A percentile compares a stretch with the other conserved stretches of the same genome.
phyloP scores from a whole-genome alignment of 2,888 invertebrate genomes.

The Strigamia maritima region DNA sequence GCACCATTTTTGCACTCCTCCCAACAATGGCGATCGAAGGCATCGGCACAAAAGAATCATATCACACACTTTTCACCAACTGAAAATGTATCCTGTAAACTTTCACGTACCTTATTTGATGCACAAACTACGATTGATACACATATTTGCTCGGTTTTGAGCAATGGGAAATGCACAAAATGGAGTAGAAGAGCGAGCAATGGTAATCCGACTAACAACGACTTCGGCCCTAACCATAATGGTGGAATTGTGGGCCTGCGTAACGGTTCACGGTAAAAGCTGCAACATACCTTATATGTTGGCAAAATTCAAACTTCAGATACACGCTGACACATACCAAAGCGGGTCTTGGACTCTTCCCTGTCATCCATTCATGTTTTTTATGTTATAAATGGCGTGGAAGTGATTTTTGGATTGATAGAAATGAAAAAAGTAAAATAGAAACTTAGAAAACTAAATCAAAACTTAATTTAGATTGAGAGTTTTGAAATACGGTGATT shows the following conservation, averaged over 20 bases:
- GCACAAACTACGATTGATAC: not conserved
- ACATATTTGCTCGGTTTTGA: not conserved
- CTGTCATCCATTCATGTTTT: no score
- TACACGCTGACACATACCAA: not conserved
- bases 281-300: not conserved
- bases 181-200: not conserved
- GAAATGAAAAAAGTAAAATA: no score
- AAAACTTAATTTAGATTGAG: no score
- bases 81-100: not conserved
- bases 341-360: no score
- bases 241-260: not conserved
- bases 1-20: not conserved
- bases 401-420: no score
- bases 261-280: not conserved
- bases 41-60: not conserved
- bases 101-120: not conserved
- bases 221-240: not conserved
- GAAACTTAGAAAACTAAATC: no score
- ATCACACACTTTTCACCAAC: not conserved
- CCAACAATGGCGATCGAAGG: constrained; percentile 4
- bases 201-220: constrained; percentile 8
- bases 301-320: not conserved
- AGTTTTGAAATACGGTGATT: no score
- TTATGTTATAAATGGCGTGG: no score
- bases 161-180: not conserved